Evolutionary conservation across 2,113 vertebrate genomes (phyloP).

Genomic region (Hiodon alosoides): DNA sequence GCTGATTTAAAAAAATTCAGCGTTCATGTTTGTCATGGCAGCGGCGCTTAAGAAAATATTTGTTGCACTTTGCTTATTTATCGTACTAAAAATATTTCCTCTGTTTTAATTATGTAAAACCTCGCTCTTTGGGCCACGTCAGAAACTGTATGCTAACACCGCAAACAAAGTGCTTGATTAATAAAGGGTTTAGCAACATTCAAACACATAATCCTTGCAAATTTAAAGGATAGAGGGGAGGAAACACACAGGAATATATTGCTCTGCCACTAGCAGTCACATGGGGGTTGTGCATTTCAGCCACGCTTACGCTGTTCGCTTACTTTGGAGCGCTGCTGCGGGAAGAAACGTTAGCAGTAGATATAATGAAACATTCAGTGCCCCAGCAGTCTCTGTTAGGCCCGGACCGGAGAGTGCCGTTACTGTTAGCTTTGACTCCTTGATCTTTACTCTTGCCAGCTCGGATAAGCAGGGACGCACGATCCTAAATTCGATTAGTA

Average conservation of each 20-base stretch:
- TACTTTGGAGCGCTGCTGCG: slow-evolving; percentile 91
- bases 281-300: slow-evolving; percentile 91
- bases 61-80: slow-evolving; percentile 72
- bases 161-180: slow-evolving; percentile 75
- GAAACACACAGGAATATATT: slow-evolving; percentile 85
- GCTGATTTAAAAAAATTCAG: slow-evolving; percentile 28
- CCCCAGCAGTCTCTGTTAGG: slow-evolving; percentile 62
- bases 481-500: background rate
- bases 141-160: slow-evolving; percentile 79
- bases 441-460: slow-evolving; percentile 57
- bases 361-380: slow-evolving; percentile 95
- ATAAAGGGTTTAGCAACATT: slow-evolving; percentile 94
- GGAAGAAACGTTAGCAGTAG: slow-evolving; percentile 85
- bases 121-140: slow-evolving; percentile 70
- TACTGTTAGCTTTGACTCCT: slow-evolving; percentile 67
- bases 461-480: background rate
- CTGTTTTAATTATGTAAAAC: slow-evolving; percentile 73
- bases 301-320: slow-evolving; percentile 83
- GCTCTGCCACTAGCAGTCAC: slow-evolving; percentile 93
- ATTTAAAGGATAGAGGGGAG: slow-evolving; percentile 69
- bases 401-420: slow-evolving; percentile 62
- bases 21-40: slow-evolving; percentile 43
- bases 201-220: slow-evolving; percentile 89
- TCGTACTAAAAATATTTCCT: slow-evolving; percentile 82
- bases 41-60: slow-evolving; percentile 50